Evolutionary conservation across 1,140 invertebrate genomes (phyloP), one percentile per base, ranked within the genome.

Genomic region (Mactra quadrangularis): DNA sequence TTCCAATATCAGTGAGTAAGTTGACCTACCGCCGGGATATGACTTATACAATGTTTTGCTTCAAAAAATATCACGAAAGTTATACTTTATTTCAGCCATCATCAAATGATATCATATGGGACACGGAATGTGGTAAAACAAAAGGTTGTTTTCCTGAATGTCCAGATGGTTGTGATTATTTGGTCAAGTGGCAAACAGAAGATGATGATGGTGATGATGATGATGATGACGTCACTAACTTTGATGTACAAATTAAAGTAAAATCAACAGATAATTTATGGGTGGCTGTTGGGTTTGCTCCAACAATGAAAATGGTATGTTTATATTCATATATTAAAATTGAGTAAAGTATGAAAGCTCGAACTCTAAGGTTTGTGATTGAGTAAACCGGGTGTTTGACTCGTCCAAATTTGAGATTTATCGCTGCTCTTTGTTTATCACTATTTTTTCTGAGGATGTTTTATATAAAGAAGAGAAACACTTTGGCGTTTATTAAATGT

Each of bases 141-240:
- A 78, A 66, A 45, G 76, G 76, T 7, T 78, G 76, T 78, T 78
- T 78, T 45, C 64, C 76, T 0, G 45, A 53, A 19, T 78, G 76
- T 41, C 19, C 45, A 11, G 27, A 11, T 25, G 76, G 62, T 11
- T 78, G 76, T 68, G 29, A 66, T 15, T 78, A 25, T 31, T 33
- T 78, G 9, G 76, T 78, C 45, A 66, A 59, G 22, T 78, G 76
- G 76, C 60, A 68, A 55, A 4, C 15, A 6, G 11, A 7, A 13
- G 7, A 22, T 7, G 19, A 25, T 13, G 59, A 35, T 38, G 35
- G n/a, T 19, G 45, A 47, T n/a, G n/a, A 62, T 62, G 47, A 52
- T 52, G 38, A 35, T 35, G 22, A 17, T 19, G 45, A 25, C 15
- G 41, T 66, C 1, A 19, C 25, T 6, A 15, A 53, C 15, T 78